phyloP scores from a whole-genome alignment of 1,140 invertebrate genomes.

The Pseudomyrmex dendroicus region DNA sequence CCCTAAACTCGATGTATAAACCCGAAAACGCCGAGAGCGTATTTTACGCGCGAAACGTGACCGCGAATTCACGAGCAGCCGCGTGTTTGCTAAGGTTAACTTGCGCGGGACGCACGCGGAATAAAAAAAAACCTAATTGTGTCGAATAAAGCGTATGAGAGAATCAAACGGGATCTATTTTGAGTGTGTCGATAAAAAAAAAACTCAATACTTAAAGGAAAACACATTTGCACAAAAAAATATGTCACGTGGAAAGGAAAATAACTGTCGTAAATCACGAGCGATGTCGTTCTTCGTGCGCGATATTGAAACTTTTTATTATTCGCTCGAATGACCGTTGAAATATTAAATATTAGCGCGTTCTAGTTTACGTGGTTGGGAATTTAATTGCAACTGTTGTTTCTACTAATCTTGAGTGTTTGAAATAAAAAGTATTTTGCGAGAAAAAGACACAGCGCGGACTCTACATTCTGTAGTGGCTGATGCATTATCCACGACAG shows the following conservation, averaged over 20 bases:
- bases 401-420: constrained; percentile 31
- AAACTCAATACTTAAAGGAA: not conserved
- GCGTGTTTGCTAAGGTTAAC: constrained; percentile 55
- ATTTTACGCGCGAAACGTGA: constrained; percentile 81
- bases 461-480: constrained; percentile 61
- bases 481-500: constrained; percentile 74
- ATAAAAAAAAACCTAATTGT: constrained; percentile 49
- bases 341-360: not conserved
- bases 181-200: not conserved
- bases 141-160: constrained; percentile 10
- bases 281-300: too few relatives aligned
- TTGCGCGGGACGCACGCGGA: constrained; percentile 27
- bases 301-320: constrained; percentile 29
- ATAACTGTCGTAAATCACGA: not conserved
- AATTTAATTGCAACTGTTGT: constrained; percentile 37
- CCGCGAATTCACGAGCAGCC: constrained; percentile 63
- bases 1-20: constrained; percentile 77
- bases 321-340: not conserved
- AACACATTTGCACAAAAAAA: too few relatives aligned
- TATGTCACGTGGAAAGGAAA: not conserved
- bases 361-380: constrained; percentile 8
- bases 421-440: constrained; percentile 25
- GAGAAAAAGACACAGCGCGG: constrained; percentile 24
- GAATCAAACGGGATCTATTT: not conserved
- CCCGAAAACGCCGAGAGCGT: constrained; percentile 76